Conservation (phyloP, 2,888 invertebrate genomes). For the Scaptomyza parva region DNA sequence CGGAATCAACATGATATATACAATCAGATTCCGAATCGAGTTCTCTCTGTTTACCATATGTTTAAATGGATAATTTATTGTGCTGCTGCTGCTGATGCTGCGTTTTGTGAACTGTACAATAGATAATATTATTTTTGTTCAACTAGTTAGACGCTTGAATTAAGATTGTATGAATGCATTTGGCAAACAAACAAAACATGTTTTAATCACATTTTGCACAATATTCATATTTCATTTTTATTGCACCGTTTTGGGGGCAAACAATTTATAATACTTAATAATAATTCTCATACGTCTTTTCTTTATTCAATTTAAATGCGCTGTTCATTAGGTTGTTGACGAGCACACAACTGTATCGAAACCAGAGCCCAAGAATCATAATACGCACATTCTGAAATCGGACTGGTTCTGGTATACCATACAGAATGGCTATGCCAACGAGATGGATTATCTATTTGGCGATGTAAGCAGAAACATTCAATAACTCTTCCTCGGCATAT, state of each 20-base stretch:
- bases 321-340: conserved; percentile 90
- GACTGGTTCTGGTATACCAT: conserved; percentile 99
- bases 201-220: conserved; percentile 51
- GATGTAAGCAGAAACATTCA: conserved; percentile 87
- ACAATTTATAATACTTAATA: background rate
- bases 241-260: background rate
- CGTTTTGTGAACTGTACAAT: conserved; percentile 55
- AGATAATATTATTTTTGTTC: conserved; percentile 38
- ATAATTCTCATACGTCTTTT: background rate
- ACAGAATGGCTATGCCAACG: conserved; percentile 97
- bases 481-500: background rate
- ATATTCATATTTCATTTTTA: conserved; percentile 16
- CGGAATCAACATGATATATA: conserved; percentile 17
- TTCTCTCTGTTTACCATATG: background rate
- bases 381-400: conserved; percentile 92
- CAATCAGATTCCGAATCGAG: conserved; percentile 3
- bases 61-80: conserved; percentile 62
- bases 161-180: conserved; percentile 45
- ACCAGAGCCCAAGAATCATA: conserved; percentile 89
- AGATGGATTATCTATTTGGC: conserved; percentile 94
- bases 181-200: conserved; percentile 77
- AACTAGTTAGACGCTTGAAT: conserved; percentile 66
- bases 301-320: background rate
- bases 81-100: conserved; percentile 65
- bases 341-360: conserved; percentile 90